These are phyloP conservation scores for Passer domesticus DNA, from an alignment of 2,113 vertebrate species.

Conservation along the genomic window DNA sequence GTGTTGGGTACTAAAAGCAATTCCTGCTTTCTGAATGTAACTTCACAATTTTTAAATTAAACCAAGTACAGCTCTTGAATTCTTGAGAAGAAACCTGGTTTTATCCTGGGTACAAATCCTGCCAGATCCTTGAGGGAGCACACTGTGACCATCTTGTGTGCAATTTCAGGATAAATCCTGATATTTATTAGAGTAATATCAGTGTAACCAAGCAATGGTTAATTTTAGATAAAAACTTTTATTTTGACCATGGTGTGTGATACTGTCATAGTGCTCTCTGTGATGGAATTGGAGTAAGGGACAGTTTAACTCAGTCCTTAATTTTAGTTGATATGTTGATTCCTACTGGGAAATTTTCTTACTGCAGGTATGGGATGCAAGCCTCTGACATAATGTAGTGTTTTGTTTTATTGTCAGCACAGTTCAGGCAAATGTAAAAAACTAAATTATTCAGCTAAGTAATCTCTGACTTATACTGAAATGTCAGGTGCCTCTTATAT, in stretches of 20 bases:
- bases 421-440: neutral
- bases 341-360: neutral
- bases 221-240: neutral
- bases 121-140: neutral
- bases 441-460: neutral
- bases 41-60: neutral
- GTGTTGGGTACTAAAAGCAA: neutral
- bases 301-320: neutral
- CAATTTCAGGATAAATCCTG: neutral
- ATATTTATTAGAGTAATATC: neutral
- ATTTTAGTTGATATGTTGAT: neutral
- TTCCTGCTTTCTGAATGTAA: neutral
- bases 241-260: neutral
- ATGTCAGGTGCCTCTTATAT: neutral
- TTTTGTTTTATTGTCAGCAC: conserved; percentile 7
- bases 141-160: neutral
- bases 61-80: neutral
- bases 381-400: neutral
- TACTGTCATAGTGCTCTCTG: neutral
- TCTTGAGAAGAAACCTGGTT: neutral
- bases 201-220: neutral
- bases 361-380: neutral
- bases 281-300: neutral
- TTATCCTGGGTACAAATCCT: neutral
- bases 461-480: neutral